Base-by-base conservation (phyloP, 2,797 vertebrate genomes). In the Lepidocolaptes lacrymiger region DNA sequence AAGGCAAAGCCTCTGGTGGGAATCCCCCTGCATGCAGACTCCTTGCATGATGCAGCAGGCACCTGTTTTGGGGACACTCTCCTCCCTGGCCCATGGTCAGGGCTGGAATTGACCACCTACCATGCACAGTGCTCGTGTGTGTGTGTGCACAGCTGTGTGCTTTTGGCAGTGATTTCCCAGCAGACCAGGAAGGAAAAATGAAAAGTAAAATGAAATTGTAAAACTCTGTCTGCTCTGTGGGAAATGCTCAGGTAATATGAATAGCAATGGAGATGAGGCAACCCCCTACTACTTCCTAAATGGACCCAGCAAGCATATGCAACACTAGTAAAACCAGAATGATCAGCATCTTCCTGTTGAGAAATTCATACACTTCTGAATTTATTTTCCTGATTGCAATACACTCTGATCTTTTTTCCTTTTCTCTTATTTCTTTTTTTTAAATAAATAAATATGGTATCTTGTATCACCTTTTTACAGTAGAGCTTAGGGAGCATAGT, bases 261-360 rank as follows among this genome's bases (percentile, higher is more conserved):
- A 91, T 88, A 93, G 88, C 51, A n/a, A 55, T 5, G 43, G 77
- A 88, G 77, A 55, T 0, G 3, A 94, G 37, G 66, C 66, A 88
- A 78, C 84, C 80, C 90, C 93, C 95, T 89, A 72, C 84, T 26
- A 87, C 52, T 95, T 96, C 59, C 83, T 84, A 91, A 96, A 97
- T 94, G 91, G 81, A 97, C 34, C 49, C 84, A 64, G 79, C n/a
- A 91, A 83, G 58, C 2, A 0, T 34, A 63, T 56, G 44, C 79
- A 58, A 58, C 12, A 32, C n/a, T 52, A 59, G 84, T 85, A 49
- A 83, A 92, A 71, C 69, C 56, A 55, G 94, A 96, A 51, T 46
- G 72, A 88, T 75, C 68, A 78, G 58, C 77, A 67, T 51, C 30
- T 92, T 66, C 51, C 63, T 54, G 82, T 89, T 62, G 73, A 84